Evolutionary conservation across 2,888 invertebrate genomes (phyloP).

Genomic region (Drosophila lacicola): DNA sequence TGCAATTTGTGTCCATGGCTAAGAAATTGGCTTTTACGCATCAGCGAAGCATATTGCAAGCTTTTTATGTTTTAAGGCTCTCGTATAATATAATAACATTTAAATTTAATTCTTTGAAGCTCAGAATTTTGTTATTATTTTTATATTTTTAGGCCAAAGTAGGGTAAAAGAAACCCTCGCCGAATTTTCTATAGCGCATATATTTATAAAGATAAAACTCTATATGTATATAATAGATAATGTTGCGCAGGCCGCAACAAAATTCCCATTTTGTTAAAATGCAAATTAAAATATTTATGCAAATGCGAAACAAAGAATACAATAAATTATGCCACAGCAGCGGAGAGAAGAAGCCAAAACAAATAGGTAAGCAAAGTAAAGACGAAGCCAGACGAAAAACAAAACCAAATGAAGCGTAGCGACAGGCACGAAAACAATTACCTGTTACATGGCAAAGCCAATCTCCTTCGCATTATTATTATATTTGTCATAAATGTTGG

Average conservation of each 20-base stretch:
- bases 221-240: conserved; percentile 32
- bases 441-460: conserved; percentile 64
- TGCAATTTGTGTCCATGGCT: background rate
- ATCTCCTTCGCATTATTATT: conserved; percentile 31
- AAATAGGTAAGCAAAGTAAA: background rate
- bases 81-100: conserved; percentile 29
- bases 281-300: conserved; percentile 78
- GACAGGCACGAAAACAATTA: conserved; percentile 60
- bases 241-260: conserved; percentile 30
- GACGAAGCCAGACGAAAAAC: conserved; percentile 10
- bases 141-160: conserved; percentile 22
- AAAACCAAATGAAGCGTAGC: conserved; percentile 59
- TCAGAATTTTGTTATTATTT: conserved; percentile 35
- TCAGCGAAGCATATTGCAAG: background rate
- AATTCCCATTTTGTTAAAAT: conserved; percentile 70
- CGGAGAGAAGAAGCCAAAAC: conserved; percentile 18
- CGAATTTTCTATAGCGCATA: background rate
- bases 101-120: conserved; percentile 25
- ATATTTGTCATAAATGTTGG: conserved; percentile 63
- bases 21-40: background rate
- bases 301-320: conserved; percentile 63
- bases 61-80: conserved; percentile 4
- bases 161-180: conserved; percentile 19
- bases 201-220: conserved; percentile 9
- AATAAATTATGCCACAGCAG: conserved; percentile 71